Percentiles rank a stretch among this genome's conserved stretches.
Evolutionary conservation across 1,140 invertebrate species (phyloP).

Genomic region (Hormaphis cornu): DNA sequence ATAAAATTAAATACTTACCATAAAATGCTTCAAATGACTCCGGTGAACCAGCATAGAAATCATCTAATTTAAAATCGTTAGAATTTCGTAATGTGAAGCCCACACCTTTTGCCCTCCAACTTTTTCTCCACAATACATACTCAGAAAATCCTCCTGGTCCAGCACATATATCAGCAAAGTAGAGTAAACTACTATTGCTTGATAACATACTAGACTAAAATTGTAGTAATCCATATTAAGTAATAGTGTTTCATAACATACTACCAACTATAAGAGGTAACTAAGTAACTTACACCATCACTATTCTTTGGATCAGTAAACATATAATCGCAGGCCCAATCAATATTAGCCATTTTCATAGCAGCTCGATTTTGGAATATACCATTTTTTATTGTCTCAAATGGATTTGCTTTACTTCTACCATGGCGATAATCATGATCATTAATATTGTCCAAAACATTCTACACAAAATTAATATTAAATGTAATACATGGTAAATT

Average conservation of each 20-base stretch:
- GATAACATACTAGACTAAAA: slow-evolving; percentile 36
- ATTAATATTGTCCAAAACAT: slow-evolving; percentile 74
- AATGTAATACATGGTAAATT: neutral
- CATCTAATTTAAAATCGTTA: slow-evolving; percentile 86
- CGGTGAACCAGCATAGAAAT: slow-evolving; percentile 79
- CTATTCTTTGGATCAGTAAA: slow-evolving; percentile 71
- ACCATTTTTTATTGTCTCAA: slow-evolving; percentile 78
- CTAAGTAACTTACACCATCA: slow-evolving; percentile 46
- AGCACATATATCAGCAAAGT: slow-evolving; percentile 96
- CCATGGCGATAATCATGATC: slow-evolving; percentile 70
- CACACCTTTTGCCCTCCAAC: slow-evolving; percentile 83
- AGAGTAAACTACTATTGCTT: slow-evolving; percentile 53
- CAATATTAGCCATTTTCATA: slow-evolving; percentile 97
- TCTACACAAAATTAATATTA: slow-evolving; percentile 44
- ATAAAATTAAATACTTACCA: no score
- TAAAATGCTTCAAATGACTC: slow-evolving; percentile 91
- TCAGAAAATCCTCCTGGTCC: slow-evolving; percentile 97
- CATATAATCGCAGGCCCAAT: slow-evolving; percentile 81
- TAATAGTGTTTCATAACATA: neutral
- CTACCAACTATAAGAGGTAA: neutral
- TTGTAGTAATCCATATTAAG: neutral
- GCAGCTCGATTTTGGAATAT: slow-evolving; percentile 94
- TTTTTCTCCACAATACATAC: slow-evolving; percentile 81
- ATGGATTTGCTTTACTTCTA: slow-evolving; percentile 80
- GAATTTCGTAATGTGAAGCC: slow-evolving; percentile 82